Conservation (phyloP, 2,797 vertebrate species). For the Paguma larvata region DNA sequence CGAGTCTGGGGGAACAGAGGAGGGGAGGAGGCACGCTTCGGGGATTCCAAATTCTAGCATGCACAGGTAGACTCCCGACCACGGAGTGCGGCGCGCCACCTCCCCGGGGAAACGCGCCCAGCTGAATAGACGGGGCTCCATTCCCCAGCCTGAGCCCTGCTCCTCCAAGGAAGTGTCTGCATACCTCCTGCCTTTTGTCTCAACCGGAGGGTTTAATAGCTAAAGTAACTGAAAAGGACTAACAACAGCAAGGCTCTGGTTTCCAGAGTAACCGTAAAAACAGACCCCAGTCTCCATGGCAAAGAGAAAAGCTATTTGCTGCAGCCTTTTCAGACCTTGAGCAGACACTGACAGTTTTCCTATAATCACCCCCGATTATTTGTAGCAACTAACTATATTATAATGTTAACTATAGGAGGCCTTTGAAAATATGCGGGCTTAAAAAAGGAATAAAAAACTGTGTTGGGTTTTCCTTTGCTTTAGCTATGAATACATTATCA, state of each 20-base stretch:
- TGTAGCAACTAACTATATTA: constrained; percentile 92
- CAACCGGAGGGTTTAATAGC: constrained; percentile 94
- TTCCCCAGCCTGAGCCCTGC: constrained; percentile 80
- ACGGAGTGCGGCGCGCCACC: constrained; percentile 39
- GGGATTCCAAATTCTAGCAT: constrained; percentile 59
- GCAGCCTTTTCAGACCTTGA: constrained; percentile 94
- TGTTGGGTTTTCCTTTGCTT: constrained; percentile 66
- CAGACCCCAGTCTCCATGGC: constrained; percentile 96
- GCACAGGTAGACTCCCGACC: constrained; percentile 55
- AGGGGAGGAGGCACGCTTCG: accelerated
- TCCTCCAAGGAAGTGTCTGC: constrained; percentile 92
- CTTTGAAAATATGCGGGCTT: constrained; percentile 86
- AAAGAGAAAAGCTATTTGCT: constrained; percentile 95
- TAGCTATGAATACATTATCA: constrained; percentile 76
- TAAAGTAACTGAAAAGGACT: constrained; percentile 94
- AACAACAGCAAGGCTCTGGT: constrained; percentile 93
- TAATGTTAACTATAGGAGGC: constrained; percentile 91
- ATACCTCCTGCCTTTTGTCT: constrained; percentile 95
- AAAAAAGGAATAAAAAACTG: constrained; percentile 74
- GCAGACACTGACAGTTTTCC: constrained; percentile 92
- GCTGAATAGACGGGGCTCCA: constrained; percentile 73
- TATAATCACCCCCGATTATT: constrained; percentile 93
- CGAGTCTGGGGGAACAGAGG: constrained; percentile 32
- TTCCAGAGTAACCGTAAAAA: constrained; percentile 98
- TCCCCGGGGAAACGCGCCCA: constrained; percentile 40